Conservation (phyloP, 1,140 invertebrate genomes). For the Cydia strobilella region DNA sequence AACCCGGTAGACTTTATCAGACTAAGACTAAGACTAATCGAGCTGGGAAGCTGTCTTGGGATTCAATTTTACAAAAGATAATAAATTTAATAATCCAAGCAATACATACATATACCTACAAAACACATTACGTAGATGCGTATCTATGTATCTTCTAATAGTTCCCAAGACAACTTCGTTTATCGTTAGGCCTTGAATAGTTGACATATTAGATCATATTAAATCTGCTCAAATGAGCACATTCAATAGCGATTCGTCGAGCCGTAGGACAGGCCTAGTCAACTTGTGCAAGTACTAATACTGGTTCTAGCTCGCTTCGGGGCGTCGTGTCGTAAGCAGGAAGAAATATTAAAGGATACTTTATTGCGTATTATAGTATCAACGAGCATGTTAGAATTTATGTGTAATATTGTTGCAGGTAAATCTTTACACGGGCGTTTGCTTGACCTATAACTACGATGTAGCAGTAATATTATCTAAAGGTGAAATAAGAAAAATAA, state of each 20-base stretch:
- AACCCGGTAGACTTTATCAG: no score
- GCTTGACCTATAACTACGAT: not conserved
- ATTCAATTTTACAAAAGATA: no score
- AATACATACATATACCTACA: no score
- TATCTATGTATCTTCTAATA: no score
- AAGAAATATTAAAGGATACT: constrained; percentile 43
- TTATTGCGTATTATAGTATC: constrained; percentile 17
- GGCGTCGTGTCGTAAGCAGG: constrained; percentile 43
- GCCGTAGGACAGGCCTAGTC: constrained; percentile 40
- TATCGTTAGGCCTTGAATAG: not conserved
- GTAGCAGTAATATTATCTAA: no score
- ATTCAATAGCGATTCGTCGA: constrained; percentile 37
- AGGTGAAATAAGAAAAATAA: no score
- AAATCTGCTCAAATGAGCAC: not conserved
- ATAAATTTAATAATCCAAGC: no score
- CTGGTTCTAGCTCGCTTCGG: constrained; percentile 44
- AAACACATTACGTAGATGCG: no score
- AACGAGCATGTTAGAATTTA: constrained; percentile 5
- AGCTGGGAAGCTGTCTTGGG: no score
- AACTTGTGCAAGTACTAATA: constrained; percentile 49
- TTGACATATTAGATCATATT: not conserved
- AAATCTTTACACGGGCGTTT: not conserved
- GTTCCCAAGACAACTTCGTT: no score
- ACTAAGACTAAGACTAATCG: no score
- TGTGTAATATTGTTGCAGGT: not conserved